Evolutionary conservation across 1,140 invertebrate genomes (phyloP), one percentile per base, ranked within the genome.

Genomic region (Drosophila pandora): DNA sequence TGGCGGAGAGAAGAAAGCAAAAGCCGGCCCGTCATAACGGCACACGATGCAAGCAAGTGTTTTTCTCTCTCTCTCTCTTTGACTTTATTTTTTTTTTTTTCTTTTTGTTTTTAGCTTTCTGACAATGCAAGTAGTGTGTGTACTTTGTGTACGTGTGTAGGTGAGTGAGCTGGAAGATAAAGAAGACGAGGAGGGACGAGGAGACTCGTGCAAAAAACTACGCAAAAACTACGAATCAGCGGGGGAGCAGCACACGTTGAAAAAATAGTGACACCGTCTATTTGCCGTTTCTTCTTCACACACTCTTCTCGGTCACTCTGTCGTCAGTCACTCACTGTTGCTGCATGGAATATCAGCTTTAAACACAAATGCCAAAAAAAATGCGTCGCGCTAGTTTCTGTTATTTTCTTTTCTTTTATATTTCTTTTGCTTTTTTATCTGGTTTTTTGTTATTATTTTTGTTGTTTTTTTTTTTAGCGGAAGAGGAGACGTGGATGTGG

Each of bases 301-400:
- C 57, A 23, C 57, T 21, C 12, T 49, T 59, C 45, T 17, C 8
- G 48, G 3, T n/a, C 59, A 67, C 59, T 49, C 63, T 17, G 17
- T 17, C 17, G 17, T 17, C 17, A 17, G 17, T 17, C 59, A 67
- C 59, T 49, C 63, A 67, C 63, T 53, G 34, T 50, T 41, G 25
- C 17, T 43, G 41, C 41, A 43, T 21, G 32, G 37, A n/a, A 32
- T 21, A 22, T 47, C 56, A 23, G 56, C 57, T 48, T 62, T 63
- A 63, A 65, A 59, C 43, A 59, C 17, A 59, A 65, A 65, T 65
- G 62, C 58, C 77, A 74, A 68, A 57, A 25, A 28, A 57, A 61
- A 32, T 22, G 13, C 37, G 41, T 45, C 37, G 41, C 55, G 55
- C n/a, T 37, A 10, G 34, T 37, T 37, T 37, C 34, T 3, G 3